Evolutionary conservation across 2,113 vertebrate species (phyloP).

Genomic region (Brevimyrus niger): DNA sequence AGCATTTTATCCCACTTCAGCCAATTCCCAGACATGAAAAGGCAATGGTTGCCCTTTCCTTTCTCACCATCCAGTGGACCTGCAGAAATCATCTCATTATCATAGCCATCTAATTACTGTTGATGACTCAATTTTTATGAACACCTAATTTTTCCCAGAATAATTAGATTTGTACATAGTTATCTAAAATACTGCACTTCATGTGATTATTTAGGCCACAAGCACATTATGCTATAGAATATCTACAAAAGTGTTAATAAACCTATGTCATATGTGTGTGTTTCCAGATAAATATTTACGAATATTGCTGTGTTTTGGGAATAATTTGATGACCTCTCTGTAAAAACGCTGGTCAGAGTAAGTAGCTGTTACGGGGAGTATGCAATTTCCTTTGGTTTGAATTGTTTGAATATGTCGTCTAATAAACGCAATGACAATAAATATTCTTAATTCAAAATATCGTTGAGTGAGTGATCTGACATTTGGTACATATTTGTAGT

Average conservation of each 20-base stretch:
- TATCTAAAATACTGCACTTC: background rate
- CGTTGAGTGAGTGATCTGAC: background rate
- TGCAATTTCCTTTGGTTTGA: background rate
- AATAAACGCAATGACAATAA: conserved; percentile 13
- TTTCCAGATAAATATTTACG: background rate
- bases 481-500: background rate
- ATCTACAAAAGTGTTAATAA: background rate
- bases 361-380: background rate
- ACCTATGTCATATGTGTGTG: background rate
- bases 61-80: background rate
- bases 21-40: conserved; percentile 8
- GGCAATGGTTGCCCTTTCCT: background rate
- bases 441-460: conserved; percentile 25
- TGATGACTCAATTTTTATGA: background rate
- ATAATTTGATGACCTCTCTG: background rate
- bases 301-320: background rate
- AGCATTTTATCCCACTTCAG: background rate
- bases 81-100: background rate
- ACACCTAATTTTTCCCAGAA: background rate
- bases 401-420: background rate
- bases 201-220: background rate
- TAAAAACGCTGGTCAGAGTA: too few species aligned
- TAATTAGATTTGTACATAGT: background rate
- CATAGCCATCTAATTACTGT: background rate
- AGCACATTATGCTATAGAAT: background rate